Base-by-base conservation (phyloP, 2,113 vertebrate genomes). In the Halcyon malimbica region DNA sequence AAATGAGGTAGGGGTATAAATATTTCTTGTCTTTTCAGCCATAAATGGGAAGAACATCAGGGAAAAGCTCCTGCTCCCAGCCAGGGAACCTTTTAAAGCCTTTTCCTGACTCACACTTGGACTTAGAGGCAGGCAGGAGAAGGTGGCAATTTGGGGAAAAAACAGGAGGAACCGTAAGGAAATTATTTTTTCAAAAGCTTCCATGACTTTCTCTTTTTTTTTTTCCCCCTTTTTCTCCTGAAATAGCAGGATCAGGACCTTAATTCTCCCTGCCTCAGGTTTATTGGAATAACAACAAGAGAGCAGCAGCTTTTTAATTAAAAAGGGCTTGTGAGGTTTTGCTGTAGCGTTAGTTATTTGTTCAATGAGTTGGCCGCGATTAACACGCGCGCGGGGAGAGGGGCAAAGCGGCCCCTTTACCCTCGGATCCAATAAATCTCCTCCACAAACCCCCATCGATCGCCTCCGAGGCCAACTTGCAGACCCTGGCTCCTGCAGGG, bases 251-350 rank as follows among this genome's bases (percentile, higher is more conserved):
- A 39, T 41, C 1, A 2, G 26, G 13, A 35, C 68, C 37, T 89
- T 60, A 51, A 70, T 84, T 44, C 42, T 4, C 18, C 37, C 25
- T 14, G 0, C 44, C 70, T 46, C 20, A 5, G n/a, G n/a, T n/a
- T 74, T 24, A 46, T 75, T 75, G 89, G 50, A 53, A 16, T 60
- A 53, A 54, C 2, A 6, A 65, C 73, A 44, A 77, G 76, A 8
- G 31, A 33, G 48, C 50, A 46, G n/a, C 63, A 17, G 4, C 67
- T 65, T 87, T 76, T 85, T 90, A 85, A 94, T 94, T 92, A 88
- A 95, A 94, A 80, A 90, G 68, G 48, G 35, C 76, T 94, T 56
- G 53, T 37, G 77, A 42, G 19, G 92, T 93, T 93, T 93, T 25
- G 78, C 56, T 51, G 71, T 31, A 62, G 71, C 83, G 8, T 41